A percentile compares a stretch with the other conserved stretches of the same genome.
Evolutionary conservation across 2,113 vertebrate genomes (phyloP).

Genomic region (Gasterosteus nipponicus): DNA sequence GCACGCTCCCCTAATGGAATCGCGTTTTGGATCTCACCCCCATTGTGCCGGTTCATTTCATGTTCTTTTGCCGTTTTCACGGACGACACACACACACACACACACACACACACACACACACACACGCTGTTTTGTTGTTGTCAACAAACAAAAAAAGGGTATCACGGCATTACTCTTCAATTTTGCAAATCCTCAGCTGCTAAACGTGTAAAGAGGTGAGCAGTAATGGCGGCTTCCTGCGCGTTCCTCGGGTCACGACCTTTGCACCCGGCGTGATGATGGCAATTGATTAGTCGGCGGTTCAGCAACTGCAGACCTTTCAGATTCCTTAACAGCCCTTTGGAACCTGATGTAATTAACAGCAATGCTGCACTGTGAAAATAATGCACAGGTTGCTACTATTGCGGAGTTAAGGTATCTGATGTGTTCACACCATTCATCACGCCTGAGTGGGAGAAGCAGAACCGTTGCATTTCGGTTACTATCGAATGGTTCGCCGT

Average conservation of each 20-base stretch:
- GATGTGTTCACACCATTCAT: conserved; percentile 43
- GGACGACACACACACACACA: conserved; percentile 18
- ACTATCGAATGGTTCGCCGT: not conserved
- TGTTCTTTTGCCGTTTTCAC: conserved; percentile 17
- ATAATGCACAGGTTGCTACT: conserved; percentile 53
- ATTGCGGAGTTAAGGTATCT: conserved; percentile 45
- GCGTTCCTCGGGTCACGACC: conserved; percentile 56
- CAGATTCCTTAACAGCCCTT: conserved; percentile 56
- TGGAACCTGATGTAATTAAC: conserved; percentile 71
- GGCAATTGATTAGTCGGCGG: conserved; percentile 70
- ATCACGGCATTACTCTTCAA: conserved; percentile 43
- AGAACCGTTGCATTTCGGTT: conserved; percentile 26
- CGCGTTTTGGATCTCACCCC: conserved; percentile 21
- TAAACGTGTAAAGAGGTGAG: conserved; percentile 27
- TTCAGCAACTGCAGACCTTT: conserved; percentile 64
- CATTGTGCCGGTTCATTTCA: conserved; percentile 30
- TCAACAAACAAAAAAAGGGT: too few species aligned
- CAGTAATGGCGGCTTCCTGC: conserved; percentile 23
- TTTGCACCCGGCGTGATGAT: conserved; percentile 59
- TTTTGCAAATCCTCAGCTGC: conserved; percentile 30
- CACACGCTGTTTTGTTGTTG: conserved; percentile 19
- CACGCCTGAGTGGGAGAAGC: conserved; percentile 34
- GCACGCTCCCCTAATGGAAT: conserved; percentile 28
- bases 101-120: too few species aligned
- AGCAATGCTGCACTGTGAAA: conserved; percentile 56